Base-by-base conservation (phyloP, 2,888 invertebrate species). In the Caprella mutica region DNA sequence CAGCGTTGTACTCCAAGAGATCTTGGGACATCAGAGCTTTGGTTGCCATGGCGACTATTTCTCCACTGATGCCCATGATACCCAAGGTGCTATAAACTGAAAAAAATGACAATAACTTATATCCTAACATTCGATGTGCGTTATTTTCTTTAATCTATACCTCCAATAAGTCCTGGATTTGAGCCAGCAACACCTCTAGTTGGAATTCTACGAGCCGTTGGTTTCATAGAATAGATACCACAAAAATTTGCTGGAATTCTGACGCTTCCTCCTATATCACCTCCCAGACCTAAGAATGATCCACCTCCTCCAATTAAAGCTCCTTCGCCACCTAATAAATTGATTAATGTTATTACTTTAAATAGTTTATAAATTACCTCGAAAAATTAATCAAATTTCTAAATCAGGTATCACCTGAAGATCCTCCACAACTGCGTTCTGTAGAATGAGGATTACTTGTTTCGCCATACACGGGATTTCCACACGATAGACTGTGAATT, bases 181-280 rank as follows among this genome's bases (percentile, higher is more conserved):
- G n/a, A 17, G 17, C n/a, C 21, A 21, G 17, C 40, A 17, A 40
- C 14, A n/a, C 40, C 40, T 8, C 40, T 8, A 1, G 8, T 40
- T 9, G 40, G 21, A 5, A 74, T 33, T 56, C 74, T 68, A 40
- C 68, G 67, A 5, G 53, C 21, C 3, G 75, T 74, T 3, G 74
- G 72, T 65, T 76, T 77, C 8, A 77, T 64, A 6, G 73, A 72
- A 55, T 68, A 71, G 23, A 72, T 69, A 0, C 77, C 77, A 68
- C 75, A 74, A 66, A 75, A 71, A 59, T 71, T 68, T 17, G 74
- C 70, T 0, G 77, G 77, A 40, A 75, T 71, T 12, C 77, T 68
- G 23, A 75, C 70, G 55, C 75, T 75, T 39, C 77, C 77, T 23
- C 75, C 70, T 9, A 40, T 40, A 58, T 77, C 76, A 21, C 70